Base-by-base conservation (phyloP, 1,140 invertebrate genomes). In the Epicauta chinensis region DNA sequence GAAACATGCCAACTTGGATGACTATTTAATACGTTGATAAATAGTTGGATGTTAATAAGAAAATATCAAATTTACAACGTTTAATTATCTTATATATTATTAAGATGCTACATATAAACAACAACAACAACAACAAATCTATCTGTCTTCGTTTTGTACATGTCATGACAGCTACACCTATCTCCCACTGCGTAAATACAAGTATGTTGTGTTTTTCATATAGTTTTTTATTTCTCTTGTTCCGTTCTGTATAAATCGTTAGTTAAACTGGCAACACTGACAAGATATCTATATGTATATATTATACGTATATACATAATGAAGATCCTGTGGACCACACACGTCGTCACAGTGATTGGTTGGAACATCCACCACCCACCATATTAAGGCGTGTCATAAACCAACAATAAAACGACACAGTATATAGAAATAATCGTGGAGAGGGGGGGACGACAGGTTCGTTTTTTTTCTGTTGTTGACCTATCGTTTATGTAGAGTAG, bases 251-350 rank as follows among this genome's bases (percentile, higher is more conserved):
- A 63, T 51, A 46, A 62, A 66, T 63, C 51, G 56, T 56, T 66
- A 68, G 56, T 56, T 66, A 68, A 68, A 68, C 64, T 68, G 62
- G 63, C 64, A 64, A 66, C 55, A 58, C 23, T 23, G 23, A 23
- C 23, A 23, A 23, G 23, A 23, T 23, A 23, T 23, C 23, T 23
- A 23, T 23, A 23, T 23, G 23, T 23, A 23, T 23, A n/a, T n/a
- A n/a, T n/a, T n/a, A n/a, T n/a, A n/a, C n/a, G 23, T 7, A 56
- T 51, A 59, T 58, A 60, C 63, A 53, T 65, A 65, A 68, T 66
- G 63, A 68, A 66, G 66, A 68, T 60, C 56, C 23, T 63, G 64
- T 60, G 64, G 66, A 68, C 66, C 66, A 66, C 66, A 68, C 66
- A 68, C 64, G 63, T 66, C 56, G 66, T 51, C 47, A 56, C 63